Conservation (phyloP, 2,888 invertebrate genomes). For the Globia sparganii region DNA sequence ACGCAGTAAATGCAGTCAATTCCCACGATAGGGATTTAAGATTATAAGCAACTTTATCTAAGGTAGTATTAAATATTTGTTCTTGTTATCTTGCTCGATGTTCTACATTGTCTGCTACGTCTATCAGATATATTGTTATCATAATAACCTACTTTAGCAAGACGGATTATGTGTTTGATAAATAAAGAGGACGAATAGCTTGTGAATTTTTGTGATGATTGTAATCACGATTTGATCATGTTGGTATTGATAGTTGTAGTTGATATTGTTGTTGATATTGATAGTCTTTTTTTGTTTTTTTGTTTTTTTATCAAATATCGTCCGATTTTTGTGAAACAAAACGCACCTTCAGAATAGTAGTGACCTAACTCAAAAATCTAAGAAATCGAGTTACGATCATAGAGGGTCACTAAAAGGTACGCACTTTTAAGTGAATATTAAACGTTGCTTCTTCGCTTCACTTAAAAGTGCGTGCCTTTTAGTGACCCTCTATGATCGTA, state of each 20-base stretch:
- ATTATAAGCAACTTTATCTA: constrained; percentile 42
- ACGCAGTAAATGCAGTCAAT: constrained; percentile 31
- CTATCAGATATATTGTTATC: constrained; percentile 46
- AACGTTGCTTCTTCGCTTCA: no score
- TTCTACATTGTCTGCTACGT: constrained; percentile 42
- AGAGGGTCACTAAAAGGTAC: no score
- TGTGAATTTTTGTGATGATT: constrained; percentile 16
- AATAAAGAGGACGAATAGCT: constrained; percentile 26
- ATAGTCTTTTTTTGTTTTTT: constrained; percentile 3
- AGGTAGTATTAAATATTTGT: constrained; percentile 51
- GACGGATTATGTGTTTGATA: constrained; percentile 52
- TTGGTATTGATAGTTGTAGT: neutral
- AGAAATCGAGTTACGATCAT: no score
- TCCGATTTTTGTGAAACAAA: neutral
- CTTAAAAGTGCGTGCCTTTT: no score
- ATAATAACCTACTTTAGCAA: constrained; percentile 59
- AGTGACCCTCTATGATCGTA: no score
- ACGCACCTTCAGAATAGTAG: no score
- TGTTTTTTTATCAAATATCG: constrained; percentile 3
- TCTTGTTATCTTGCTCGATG: constrained; percentile 44
- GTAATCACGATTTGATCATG: constrained; percentile 26
- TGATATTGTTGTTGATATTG: no score
- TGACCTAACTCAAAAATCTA: no score
- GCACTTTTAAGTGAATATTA: no score
- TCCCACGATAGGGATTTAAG: constrained; percentile 58